Conservation (phyloP, 1,140 invertebrate genomes). For the Caerostris extrusa region DNA sequence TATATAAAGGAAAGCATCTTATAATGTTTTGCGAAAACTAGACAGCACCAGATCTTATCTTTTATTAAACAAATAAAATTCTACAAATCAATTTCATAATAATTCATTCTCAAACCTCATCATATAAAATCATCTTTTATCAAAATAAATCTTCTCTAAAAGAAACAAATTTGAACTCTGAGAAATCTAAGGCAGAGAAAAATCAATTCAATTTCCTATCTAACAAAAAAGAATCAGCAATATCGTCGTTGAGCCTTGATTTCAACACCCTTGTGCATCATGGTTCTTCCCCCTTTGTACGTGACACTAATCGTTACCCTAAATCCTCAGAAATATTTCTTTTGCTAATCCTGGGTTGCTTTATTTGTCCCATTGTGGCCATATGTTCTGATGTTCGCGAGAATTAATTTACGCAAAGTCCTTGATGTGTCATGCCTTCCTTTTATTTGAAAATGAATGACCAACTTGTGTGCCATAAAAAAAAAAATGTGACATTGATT, state of each 20-base stretch:
- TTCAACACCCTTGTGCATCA: neutral
- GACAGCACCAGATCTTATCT: no score
- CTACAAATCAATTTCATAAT: no score
- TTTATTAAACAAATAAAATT: no score
- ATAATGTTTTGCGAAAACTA: no score
- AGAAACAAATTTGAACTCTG: neutral
- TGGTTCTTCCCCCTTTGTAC: neutral
- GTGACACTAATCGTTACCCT: neutral
- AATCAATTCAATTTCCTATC: neutral
- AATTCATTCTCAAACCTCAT: no score
- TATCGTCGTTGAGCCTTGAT: neutral
- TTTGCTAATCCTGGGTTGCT: neutral
- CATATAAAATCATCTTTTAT: no score
- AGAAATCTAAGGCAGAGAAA: neutral
- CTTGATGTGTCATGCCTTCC: neutral
- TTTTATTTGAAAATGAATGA: neutral
- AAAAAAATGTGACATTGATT: neutral
- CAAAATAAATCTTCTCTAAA: neutral
- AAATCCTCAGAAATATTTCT: neutral
- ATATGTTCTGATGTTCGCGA: neutral
- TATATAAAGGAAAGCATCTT: no score
- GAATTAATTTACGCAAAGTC: neutral
- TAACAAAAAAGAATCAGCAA: neutral
- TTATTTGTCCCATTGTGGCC: neutral
- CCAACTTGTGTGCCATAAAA: neutral